Evolutionary conservation across 2,888 invertebrate genomes (phyloP).

Genomic region (Sthenelais limicola): DNA sequence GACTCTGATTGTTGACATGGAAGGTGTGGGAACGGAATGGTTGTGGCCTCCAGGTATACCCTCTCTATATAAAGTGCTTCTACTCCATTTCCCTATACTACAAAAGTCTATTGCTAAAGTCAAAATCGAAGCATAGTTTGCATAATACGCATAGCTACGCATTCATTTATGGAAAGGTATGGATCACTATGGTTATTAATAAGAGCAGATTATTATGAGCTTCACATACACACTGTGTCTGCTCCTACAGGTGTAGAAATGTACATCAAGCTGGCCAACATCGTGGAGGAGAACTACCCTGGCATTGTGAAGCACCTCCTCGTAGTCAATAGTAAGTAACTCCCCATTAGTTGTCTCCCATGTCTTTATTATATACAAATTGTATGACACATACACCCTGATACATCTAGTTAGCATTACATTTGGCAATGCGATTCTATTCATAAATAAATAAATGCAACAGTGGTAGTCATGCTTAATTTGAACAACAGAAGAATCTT

Average conservation of each 20-base stretch:
- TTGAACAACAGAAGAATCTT: no score
- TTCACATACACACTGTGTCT: not conserved
- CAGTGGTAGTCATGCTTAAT: no score
- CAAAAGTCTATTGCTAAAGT: not conserved
- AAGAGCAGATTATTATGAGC: not conserved
- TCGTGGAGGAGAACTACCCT: constrained; percentile 91
- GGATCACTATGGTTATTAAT: not conserved
- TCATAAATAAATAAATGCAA: no score
- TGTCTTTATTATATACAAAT: no score
- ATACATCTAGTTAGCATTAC: no score
- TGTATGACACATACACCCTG: no score
- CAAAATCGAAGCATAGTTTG: no score
- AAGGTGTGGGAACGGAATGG: constrained; percentile 33
- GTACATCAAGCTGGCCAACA: constrained; percentile 77
- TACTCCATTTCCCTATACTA: not conserved
- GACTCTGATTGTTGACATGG: constrained; percentile 36
- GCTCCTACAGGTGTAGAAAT: constrained; percentile 9
- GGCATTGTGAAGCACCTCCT: constrained; percentile 87
- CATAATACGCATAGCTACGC: not conserved
- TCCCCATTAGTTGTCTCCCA: constrained; percentile 34
- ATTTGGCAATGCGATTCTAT: no score
- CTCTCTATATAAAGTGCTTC: no score
- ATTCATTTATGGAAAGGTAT: not conserved
- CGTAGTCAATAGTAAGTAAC: constrained; percentile 83
- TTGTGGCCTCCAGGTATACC: constrained; percentile 22